These are phyloP conservation scores for Mythimna lalbum DNA, from an alignment of 2,888 invertebrate species.

Conservation along the genomic window DNA sequence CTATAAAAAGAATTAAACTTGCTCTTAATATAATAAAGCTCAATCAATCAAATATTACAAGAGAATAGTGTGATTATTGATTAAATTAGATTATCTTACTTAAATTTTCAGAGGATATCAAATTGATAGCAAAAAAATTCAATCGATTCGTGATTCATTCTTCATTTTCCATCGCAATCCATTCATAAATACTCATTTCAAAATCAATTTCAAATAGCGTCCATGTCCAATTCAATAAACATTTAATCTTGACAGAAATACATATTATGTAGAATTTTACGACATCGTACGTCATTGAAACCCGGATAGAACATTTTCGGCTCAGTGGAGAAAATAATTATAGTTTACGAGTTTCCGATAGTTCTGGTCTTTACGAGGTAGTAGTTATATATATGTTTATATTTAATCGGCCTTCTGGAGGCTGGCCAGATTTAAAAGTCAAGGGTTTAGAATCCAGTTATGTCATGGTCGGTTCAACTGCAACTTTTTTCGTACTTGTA, in stretches of 20 bases:
- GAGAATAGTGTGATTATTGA: too few species aligned
- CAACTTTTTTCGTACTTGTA: constrained; percentile 40
- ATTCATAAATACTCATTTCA: constrained; percentile 12
- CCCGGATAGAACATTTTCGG: constrained; percentile 30
- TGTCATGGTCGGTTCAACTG: constrained; percentile 49
- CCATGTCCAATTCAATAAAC: constrained; percentile 36
- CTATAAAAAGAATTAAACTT: not conserved
- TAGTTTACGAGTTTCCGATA: constrained; percentile 55
- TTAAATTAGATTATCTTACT: too few species aligned
- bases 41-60: too few species aligned
- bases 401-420: constrained; percentile 42
- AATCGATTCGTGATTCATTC: not conserved
- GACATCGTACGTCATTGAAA: constrained; percentile 35
- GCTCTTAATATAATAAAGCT: too few species aligned
- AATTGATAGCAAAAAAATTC: not conserved
- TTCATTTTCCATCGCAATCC: constrained; percentile 5
- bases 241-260: constrained; percentile 47
- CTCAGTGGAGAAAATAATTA: constrained; percentile 40
- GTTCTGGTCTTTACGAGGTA: constrained; percentile 45
- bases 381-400: constrained; percentile 30
- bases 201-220: constrained; percentile 19
- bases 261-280: constrained; percentile 22
- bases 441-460: constrained; percentile 49
- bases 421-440: constrained; percentile 53
- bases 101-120: not conserved